Evolutionary conservation across 2,797 vertebrate genomes (phyloP).

Genomic region (Eulemur mongoz): DNA sequence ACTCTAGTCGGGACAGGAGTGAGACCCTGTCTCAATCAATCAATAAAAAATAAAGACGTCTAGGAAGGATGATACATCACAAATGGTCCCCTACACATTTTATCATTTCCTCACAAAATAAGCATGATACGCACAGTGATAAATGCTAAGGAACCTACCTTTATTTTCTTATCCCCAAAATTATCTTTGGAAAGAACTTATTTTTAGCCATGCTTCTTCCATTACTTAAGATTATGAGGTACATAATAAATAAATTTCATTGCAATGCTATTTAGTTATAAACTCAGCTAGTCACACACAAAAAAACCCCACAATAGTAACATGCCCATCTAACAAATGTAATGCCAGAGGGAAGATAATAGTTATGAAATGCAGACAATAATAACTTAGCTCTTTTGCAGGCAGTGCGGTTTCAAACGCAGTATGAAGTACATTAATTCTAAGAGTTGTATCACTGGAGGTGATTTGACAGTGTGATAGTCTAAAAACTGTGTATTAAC

Average conservation of each 20-base stretch:
- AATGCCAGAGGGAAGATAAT: not conserved
- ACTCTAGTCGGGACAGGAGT: too few relatives aligned
- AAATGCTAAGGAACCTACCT: not conserved
- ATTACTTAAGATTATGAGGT: slow-evolving; percentile 4
- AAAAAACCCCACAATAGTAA: not conserved
- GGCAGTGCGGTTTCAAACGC: slow-evolving; percentile 10
- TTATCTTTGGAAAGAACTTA: slow-evolving; percentile 17
- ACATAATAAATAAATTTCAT: not conserved
- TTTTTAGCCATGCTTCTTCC: not conserved
- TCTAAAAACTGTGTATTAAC: not conserved
- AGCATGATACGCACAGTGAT: not conserved
- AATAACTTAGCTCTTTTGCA: not conserved
- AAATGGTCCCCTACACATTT: not conserved
- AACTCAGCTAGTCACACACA: not conserved
- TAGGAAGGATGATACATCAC: not conserved
- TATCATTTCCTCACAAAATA: slow-evolving; percentile 33
- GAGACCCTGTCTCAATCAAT: too few relatives aligned
- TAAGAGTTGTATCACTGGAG: not conserved
- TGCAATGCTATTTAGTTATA: slow-evolving; percentile 15
- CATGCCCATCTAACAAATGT: not conserved
- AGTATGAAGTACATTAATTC: not conserved
- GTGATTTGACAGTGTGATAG: not conserved
- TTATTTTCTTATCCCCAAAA: not conserved
- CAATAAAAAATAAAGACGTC: not conserved
- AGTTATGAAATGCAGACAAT: not conserved